These are phyloP conservation scores for Spongia lamella DNA, from an alignment of 37 sponge, comb jelly and placozoan species.

Conservation along the genomic window DNA sequence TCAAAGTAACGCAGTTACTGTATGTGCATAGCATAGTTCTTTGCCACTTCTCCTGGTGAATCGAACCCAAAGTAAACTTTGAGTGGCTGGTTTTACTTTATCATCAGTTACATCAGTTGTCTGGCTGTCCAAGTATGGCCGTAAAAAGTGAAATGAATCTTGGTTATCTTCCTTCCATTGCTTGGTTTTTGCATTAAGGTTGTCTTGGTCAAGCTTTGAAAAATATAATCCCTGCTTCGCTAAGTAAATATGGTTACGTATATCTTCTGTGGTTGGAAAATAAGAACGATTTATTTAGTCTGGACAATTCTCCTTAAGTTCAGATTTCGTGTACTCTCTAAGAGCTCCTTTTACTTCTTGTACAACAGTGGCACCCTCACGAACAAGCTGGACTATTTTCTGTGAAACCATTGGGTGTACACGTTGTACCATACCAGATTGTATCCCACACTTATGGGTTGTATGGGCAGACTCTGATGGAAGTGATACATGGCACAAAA, in stretches of 20 bases:
- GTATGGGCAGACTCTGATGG: no score
- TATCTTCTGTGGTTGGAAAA: slow-evolving; percentile 28
- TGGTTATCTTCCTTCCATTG: slow-evolving; percentile 16
- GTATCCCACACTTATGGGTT: no score
- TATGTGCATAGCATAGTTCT: slow-evolving; percentile 22
- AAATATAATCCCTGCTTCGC: slow-evolving; percentile 29
- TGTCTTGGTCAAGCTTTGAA: slow-evolving; percentile 29
- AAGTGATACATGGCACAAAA: no score
- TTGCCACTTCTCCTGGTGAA: slow-evolving; percentile 55
- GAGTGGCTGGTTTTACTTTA: no score
- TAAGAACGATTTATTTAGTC: background rate
- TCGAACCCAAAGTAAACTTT: no score
- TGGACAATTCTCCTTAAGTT: background rate
- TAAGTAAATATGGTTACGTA: slow-evolving; percentile 33
- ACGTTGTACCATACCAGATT: slow-evolving; percentile 12
- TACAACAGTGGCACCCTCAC: slow-evolving; percentile 13
- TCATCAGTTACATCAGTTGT: no score
- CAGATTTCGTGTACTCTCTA: background rate
- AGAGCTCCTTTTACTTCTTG: slow-evolving; percentile 30
- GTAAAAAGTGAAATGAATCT: background rate
- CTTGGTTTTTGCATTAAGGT: slow-evolving; percentile 18
- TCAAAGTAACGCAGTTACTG: slow-evolving; percentile 28
- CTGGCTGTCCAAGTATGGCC: no score
- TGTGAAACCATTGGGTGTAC: slow-evolving; percentile 17
- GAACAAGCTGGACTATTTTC: slow-evolving; percentile 19